Evolutionary conservation across 2,888 invertebrate species (phyloP).

Genomic region (Cheilosia urbana): DNA sequence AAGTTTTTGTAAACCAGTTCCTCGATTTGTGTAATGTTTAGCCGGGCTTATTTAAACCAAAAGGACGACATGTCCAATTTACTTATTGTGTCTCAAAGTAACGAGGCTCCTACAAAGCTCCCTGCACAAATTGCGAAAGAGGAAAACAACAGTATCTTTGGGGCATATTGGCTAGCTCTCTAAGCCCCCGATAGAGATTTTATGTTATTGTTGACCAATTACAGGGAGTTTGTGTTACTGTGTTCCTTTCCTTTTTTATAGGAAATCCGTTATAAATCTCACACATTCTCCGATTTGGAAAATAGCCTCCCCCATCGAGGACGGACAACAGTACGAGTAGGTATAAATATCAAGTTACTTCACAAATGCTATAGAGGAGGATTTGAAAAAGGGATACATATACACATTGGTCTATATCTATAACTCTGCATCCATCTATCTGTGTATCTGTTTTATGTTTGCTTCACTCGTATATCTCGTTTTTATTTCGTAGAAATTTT

Average conservation of each 20-base stretch:
- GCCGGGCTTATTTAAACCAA: background rate
- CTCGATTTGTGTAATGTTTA: background rate
- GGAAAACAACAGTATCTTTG: slow-evolving; percentile 14
- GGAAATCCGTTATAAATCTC: slow-evolving; percentile 71
- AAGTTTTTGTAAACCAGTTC: background rate
- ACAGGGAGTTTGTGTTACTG: slow-evolving; percentile 62
- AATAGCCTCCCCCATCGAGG: slow-evolving; percentile 16
- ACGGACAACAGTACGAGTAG: background rate
- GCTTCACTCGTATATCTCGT: slow-evolving; percentile 49
- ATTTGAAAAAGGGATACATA: slow-evolving; percentile 54
- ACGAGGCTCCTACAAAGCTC: background rate
- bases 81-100: slow-evolving; percentile 20
- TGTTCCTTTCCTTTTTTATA: slow-evolving; percentile 39
- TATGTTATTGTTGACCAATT: slow-evolving; percentile 74
- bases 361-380: slow-evolving; percentile 38
- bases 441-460: slow-evolving; percentile 60
- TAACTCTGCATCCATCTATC: slow-evolving; percentile 39
- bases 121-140: slow-evolving; percentile 9
- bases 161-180: slow-evolving; percentile 47
- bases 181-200: slow-evolving; percentile 40
- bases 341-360: slow-evolving; percentile 52
- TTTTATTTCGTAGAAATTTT: slow-evolving; percentile 71
- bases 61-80: slow-evolving; percentile 12
- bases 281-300: slow-evolving; percentile 68
- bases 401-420: slow-evolving; percentile 40